Percentiles rank a stretch among this genome's conserved stretches.
Conservation (phyloP, 2,888 invertebrate genomes). For the Julus scanicus region DNA sequence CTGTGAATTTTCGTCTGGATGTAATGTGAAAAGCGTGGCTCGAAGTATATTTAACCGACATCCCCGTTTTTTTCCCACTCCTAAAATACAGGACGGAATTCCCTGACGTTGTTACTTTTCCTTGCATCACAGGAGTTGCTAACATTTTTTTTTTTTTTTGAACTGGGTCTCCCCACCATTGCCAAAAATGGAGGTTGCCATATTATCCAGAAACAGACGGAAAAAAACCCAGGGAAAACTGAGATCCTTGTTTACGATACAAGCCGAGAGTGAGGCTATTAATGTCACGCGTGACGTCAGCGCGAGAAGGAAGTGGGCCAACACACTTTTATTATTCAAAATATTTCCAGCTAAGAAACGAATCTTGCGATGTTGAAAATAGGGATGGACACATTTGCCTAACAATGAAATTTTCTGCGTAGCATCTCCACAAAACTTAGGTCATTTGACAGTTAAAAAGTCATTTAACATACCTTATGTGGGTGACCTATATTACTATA, state of each 20-base stretch:
- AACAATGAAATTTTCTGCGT: too few relatives aligned
- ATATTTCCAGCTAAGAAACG: neutral
- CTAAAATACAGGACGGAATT: neutral
- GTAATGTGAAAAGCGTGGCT: too few relatives aligned
- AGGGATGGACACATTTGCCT: neutral
- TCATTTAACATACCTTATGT: neutral
- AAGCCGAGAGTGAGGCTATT: neutral
- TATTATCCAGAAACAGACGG: neutral
- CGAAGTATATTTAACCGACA: too few relatives aligned
- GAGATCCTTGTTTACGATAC: neutral
- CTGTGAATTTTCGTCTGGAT: too few relatives aligned
- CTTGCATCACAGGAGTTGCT: neutral
- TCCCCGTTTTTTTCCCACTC: neutral
- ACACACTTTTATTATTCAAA: neutral
- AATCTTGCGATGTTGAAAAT: neutral
- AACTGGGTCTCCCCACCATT: conserved; percentile 12
- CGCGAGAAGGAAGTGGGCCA: neutral
- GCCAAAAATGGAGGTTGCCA: conserved; percentile 11
- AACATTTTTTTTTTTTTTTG: neutral
- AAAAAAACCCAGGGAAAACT: neutral
- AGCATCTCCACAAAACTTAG: neutral
- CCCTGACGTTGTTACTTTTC: neutral
- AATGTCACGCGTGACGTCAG: neutral
- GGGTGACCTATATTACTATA: too few relatives aligned
- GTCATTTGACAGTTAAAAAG: neutral